phyloP scores from a whole-genome alignment of 2,113 vertebrate genomes.

The Scatophagus argus region DNA sequence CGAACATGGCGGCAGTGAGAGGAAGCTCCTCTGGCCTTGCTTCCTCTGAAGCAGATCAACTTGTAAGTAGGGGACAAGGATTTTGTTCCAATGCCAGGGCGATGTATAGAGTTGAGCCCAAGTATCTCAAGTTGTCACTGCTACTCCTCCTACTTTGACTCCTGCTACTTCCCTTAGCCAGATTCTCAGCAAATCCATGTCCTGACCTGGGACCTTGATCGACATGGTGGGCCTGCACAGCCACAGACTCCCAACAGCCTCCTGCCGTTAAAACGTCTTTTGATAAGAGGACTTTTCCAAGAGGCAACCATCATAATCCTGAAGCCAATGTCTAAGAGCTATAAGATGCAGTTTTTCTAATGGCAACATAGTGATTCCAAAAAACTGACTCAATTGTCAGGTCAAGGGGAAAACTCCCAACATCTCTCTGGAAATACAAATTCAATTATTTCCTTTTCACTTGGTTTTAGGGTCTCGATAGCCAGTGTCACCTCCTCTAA shows the following conservation, averaged over 20 bases:
- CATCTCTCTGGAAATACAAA: neutral
- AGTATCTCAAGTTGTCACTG: neutral
- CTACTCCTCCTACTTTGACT: neutral
- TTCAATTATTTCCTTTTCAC: neutral
- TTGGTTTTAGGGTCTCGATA: neutral
- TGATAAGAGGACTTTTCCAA: neutral
- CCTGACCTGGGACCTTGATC: neutral
- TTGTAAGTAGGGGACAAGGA: neutral
- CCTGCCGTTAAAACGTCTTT: too few species aligned
- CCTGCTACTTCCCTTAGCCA: neutral
- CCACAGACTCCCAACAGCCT: too few species aligned
- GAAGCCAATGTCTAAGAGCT: neutral
- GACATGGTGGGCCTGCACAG: neutral
- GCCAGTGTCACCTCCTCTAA: slow-evolving; percentile 1
- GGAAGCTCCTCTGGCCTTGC: neutral
- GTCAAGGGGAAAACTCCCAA: neutral
- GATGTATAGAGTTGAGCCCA: neutral
- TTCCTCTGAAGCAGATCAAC: neutral
- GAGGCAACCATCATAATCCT: neutral
- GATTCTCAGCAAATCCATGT: neutral
- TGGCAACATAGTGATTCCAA: neutral
- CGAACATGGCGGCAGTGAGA: neutral
- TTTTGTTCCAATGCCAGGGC: neutral
- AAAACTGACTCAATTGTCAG: slow-evolving; percentile 17
- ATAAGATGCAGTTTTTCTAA: slow-evolving; percentile 15